Percentiles rank a stretch among this genome's conserved stretches.
Conservation (phyloP, 2,888 invertebrate species). For the Clusia tigrina region DNA sequence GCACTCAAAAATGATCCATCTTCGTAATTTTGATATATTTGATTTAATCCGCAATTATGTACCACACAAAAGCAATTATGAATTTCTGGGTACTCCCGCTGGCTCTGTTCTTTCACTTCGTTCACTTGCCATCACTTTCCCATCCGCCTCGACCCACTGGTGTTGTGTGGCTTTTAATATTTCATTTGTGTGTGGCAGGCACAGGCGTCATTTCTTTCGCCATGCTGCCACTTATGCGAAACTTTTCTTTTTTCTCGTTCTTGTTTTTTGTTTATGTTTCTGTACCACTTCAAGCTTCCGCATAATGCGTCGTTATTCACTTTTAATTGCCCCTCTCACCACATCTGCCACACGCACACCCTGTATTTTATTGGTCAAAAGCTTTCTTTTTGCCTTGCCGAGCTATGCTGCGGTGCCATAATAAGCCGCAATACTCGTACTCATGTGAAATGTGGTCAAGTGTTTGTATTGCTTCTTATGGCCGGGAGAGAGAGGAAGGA, state of each 20-base stretch:
- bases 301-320: constrained; percentile 38
- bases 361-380: neutral
- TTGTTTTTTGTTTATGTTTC: neutral
- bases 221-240: neutral
- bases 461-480: neutral
- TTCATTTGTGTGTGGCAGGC: too few species aligned
- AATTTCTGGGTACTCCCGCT: neutral
- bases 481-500: neutral
- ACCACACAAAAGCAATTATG: neutral
- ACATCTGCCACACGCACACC: neutral
- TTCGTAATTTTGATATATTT: neutral
- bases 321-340: constrained; percentile 31
- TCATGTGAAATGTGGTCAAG: constrained; percentile 1
- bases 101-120: too few species aligned
- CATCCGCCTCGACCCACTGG: too few species aligned
- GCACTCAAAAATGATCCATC: neutral
- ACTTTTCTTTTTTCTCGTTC: neutral
- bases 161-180: too few species aligned
- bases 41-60: neutral
- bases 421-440: neutral
- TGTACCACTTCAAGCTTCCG: constrained; percentile 26
- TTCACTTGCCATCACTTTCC: too few species aligned
- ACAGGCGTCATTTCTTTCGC: too few species aligned
- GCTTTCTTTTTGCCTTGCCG: too few species aligned
- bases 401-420: too few species aligned